Percentiles rank a stretch among this genome's conserved stretches.
phyloP scores from a whole-genome alignment of 2,113 vertebrate genomes.

The Chamaetylas fuelleborni region DNA sequence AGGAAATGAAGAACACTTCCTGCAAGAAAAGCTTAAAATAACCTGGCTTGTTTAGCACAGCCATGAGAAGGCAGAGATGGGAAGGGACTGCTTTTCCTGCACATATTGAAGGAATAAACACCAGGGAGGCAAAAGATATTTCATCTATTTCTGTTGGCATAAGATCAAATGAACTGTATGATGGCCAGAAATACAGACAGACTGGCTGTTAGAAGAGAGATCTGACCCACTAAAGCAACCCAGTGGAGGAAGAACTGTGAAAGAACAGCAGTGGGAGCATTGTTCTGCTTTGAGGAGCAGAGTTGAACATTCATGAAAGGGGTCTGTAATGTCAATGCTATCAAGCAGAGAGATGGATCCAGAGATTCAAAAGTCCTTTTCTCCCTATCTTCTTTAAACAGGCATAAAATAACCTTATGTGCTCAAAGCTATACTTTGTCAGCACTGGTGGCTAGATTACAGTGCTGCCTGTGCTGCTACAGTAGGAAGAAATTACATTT shows the following conservation, averaged over 20 bases:
- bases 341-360: neutral
- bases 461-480: accelerated
- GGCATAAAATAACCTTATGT: neutral
- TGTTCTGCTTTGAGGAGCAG: neutral
- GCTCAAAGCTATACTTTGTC: neutral
- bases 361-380: neutral
- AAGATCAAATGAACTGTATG: neutral
- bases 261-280: neutral
- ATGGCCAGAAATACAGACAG: neutral
- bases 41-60: neutral
- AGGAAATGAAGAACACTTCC: neutral
- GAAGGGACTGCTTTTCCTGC: neutral
- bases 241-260: neutral
- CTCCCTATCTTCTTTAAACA: neutral
- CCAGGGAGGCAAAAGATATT: neutral
- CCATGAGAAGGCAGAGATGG: neutral
- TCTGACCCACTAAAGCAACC: neutral
- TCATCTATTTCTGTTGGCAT: neutral
- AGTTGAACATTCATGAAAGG: neutral
- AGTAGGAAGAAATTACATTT: neutral
- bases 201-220: neutral
- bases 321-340: neutral
- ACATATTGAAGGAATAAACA: neutral
- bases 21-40: neutral
- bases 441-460: neutral